Conservation (phyloP, 2,888 invertebrate species). For the Synanthedon andrenaeformis region DNA sequence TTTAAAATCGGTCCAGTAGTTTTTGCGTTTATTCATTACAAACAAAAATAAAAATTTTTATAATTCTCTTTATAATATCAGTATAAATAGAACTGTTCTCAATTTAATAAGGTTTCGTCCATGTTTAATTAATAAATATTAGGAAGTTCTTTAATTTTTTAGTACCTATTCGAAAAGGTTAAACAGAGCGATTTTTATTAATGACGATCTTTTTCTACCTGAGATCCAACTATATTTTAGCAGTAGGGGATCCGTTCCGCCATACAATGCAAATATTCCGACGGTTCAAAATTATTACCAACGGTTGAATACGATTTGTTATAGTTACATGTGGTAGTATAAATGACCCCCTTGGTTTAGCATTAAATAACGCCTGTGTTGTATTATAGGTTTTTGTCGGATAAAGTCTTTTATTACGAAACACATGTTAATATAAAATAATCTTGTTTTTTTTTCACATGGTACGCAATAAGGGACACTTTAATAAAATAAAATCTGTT, state of each 20-base stretch:
- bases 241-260: conserved; percentile 6
- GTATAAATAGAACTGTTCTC: too few relatives aligned
- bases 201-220: not conserved
- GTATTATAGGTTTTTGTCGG: not conserved
- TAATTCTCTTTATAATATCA: too few relatives aligned
- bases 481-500: too few relatives aligned
- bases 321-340: conserved; percentile 1
- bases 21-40: too few relatives aligned
- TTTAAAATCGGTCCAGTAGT: too few relatives aligned
- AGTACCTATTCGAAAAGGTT: not conserved
- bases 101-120: too few relatives aligned
- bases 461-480: too few relatives aligned
- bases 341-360: not conserved
- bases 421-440: too few relatives aligned
- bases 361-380: not conserved
- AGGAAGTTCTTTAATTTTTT: too few relatives aligned
- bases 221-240: conserved; percentile 10
- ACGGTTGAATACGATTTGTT: conserved; percentile 5
- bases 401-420: not conserved
- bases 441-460: too few relatives aligned
- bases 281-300: conserved; percentile 9
- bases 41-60: too few relatives aligned
- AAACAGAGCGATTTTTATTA: not conserved
- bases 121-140: too few relatives aligned
- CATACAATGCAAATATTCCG: conserved; percentile 18